Evolutionary conservation across 1,140 invertebrate genomes (phyloP).

Genomic region (Charaxes varanes): DNA sequence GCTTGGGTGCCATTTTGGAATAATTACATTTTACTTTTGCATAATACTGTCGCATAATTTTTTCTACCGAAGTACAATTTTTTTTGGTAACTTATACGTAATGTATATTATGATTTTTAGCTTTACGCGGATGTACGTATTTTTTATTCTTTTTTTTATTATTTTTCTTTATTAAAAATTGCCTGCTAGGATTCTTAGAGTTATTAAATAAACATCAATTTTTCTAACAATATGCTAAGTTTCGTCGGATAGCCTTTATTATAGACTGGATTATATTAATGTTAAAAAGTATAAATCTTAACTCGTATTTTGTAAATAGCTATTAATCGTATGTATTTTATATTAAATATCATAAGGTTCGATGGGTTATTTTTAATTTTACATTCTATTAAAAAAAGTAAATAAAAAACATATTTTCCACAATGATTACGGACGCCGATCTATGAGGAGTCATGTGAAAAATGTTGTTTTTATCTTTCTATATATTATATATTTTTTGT

Average conservation of each 20-base stretch:
- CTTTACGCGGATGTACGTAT: constrained; percentile 20
- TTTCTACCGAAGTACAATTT: constrained; percentile 22
- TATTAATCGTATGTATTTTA: constrained; percentile 72
- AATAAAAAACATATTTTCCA: constrained; percentile 52
- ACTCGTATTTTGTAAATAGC: constrained; percentile 72
- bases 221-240: constrained; percentile 70
- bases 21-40: constrained; percentile 53
- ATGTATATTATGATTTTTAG: constrained; percentile 12
- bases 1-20: constrained; percentile 54
- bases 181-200: constrained; percentile 63
- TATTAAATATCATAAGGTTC: constrained; percentile 70
- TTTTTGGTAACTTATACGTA: constrained; percentile 22
- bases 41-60: constrained; percentile 40
- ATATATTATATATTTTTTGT: constrained; percentile 74
- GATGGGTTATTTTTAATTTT: constrained; percentile 72
- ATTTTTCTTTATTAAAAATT: constrained; percentile 48
- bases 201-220: constrained; percentile 58
- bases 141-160: constrained; percentile 24
- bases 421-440: constrained; percentile 27
- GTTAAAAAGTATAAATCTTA: constrained; percentile 67
- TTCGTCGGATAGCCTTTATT: constrained; percentile 70
- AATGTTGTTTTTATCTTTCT: constrained; percentile 65
- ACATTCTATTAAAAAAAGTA: constrained; percentile 62
- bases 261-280: constrained; percentile 72
- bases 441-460: constrained; percentile 49